Base-by-base conservation (phyloP, 2,113 vertebrate species). In the Leiothrix lutea region DNA sequence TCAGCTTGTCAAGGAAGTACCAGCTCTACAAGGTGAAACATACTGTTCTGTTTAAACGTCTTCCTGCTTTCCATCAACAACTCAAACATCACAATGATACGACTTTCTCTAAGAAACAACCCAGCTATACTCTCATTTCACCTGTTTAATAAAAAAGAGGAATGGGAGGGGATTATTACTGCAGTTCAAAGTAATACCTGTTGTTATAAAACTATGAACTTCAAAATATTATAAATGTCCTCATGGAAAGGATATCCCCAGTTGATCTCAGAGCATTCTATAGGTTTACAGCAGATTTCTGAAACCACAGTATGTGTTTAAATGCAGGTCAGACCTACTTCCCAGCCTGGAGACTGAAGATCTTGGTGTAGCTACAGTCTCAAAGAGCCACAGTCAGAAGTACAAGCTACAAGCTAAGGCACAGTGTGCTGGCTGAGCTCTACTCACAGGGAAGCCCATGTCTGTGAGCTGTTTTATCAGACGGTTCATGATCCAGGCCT, bases 401-500 rank as follows among this genome's bases (percentile, higher is more conserved):
- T 11, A 60, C 18, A 38, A 23, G 40, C 29, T 56, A 42, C 28
- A 47, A 58, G n/a, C 80, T 36, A 69, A 77, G 62, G 7, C 35
- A n/a, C 11, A 24, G 29, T 16, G 45, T 26, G 24, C 51, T 70
- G n/a, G 26, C 75, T 25, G 36, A 90, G 61, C 18, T 6, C 50
- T 96, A 97, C 97, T 97, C 98, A 99, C 99, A 97, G 99, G 99
- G 98, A 99, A 99, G 98, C 99, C 99, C 99, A 99, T 99, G 98
- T 99, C 99, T 86, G 99, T 99, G 97, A 99, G 99, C 97, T 99
- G 99, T 96, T 99, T 99, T 97, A 99, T 99, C 97, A 99, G 99
- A 95, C 99, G 99, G 95, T 98, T 99, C 99, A 99, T 99, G 97
- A 99, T 98, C 99, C 99, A 99, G 96, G 98, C 97, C 95, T 99